Base-by-base conservation (phyloP, 2,113 vertebrate genomes). In the Hippocampus mohnikei region DNA sequence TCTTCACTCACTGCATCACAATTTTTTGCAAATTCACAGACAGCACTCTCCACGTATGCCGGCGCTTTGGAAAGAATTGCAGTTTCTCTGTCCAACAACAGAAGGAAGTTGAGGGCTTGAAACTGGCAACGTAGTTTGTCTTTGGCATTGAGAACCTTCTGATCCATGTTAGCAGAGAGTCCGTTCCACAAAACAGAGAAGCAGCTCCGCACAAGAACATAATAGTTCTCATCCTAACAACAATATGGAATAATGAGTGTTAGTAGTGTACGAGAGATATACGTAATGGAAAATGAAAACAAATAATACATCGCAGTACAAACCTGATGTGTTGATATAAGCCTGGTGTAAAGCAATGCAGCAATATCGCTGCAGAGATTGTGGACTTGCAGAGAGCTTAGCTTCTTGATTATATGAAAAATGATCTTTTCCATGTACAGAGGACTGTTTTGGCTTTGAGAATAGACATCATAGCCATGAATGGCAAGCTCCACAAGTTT, bases 391-490 rank as follows among this genome's bases (percentile, higher is more conserved):
- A 67, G 78, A 2, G 81, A 18, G 0, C 85, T 88, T 0, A 90
- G 23, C 40, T 93, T 95, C 58, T 92, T 91, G 18, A 96, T 74
- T 23, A 96, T 89, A 46, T 96, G 94, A 76, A 94, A 95, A 4
- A 96, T 78, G 21, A 98, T 95, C 69, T 95, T 95, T 85, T 97
- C 96, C 84, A 97, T 89, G 84, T 98, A 98, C 5, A 97, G 88
- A 0, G 91, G 90, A 1, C 74, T 77, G 2, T 84, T 84, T 37
- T 91, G 90, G 1, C 78, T 64, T 3, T 80, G 44, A 2, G 85
- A 37, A 3, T 86, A 82, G 0, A 67, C 9, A 0, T 93, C 79
- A 71, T 94, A 98, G 33, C 92, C 93, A 33, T 50, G 41, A 53
- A 93, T 88, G 2, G 94, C 92, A 1, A 93, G 52, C 67, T 94